Evolutionary conservation across 2,113 vertebrate species (phyloP), one percentile per base, ranked within the genome.

Genomic region (Dasypus novemcinctus): DNA sequence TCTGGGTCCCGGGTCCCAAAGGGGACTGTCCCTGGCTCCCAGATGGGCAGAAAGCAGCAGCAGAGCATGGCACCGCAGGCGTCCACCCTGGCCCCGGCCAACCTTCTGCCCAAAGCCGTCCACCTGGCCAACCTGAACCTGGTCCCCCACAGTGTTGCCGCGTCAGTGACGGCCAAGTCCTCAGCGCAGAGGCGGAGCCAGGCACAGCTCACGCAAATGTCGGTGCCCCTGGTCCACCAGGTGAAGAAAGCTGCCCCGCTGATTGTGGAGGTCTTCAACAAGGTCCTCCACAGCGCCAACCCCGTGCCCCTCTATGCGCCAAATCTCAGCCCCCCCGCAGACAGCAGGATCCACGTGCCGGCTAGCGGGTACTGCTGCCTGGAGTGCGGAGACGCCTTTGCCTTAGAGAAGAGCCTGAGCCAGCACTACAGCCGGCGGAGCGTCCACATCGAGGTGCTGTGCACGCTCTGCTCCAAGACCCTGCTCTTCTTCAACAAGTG

Each of bases 401-500:
- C 98, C 89, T 97, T 99, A 95, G 99, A 99, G 98, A 99, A 98
- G 97, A 99, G 99, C 97, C 99, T 99, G 38, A 97, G 97, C 5
- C 99, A 99, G 96, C 99, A 99, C 97, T 99, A 99, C 87, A 96
- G 98, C 89, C 98, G 99, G 86, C 98, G 99, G 59, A 99, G 99
- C 0, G 99, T 99, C 82, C 99, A 99, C 95, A 99, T 99, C 0
- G 99, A 99, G 97, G 99, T 99, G 52, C 98, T 99, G 95, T 99
- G 99, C 92, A 99, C 99, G 0, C 99, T 99, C 97, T 99, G 99
- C 92, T 98, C 99, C 0, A 99, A 99, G 97, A 98, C 98, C 0
- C 98, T 99, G 81, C 98, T 99, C 72, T 99, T 99, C 98, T 99
- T 99, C 96, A 99, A 99, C 97, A 99, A 99, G 97, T 99, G 99